Evolutionary conservation across 2,888 invertebrate species (phyloP).

Genomic region (Sinhomidia bicolor): DNA sequence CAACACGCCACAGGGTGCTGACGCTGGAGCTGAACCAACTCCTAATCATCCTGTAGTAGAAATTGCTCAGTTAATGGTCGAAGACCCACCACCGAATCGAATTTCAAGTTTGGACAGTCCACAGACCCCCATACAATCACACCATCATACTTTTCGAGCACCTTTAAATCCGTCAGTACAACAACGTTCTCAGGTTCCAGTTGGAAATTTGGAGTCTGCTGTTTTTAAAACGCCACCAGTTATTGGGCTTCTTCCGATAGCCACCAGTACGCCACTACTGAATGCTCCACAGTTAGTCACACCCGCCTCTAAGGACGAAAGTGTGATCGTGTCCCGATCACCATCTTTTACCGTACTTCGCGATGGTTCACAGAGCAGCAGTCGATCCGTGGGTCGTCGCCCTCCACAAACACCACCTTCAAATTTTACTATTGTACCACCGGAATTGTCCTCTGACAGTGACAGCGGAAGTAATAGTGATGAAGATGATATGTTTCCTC

Average conservation of each 20-base stretch:
- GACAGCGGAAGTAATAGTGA: not conserved
- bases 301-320: not conserved
- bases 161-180: no score
- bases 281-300: not conserved
- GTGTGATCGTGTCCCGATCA: not conserved
- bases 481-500: conserved; percentile 44
- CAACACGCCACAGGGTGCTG: no score
- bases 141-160: no score
- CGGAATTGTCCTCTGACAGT: conserved; percentile 11
- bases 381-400: not conserved
- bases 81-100: not conserved
- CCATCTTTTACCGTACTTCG: not conserved
- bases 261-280: not conserved
- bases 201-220: no score
- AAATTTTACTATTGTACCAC: conserved; percentile 42
- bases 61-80: no score
- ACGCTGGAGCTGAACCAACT: no score
- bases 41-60: no score
- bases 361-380: not conserved
- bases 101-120: no score
- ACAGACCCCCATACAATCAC: no score
- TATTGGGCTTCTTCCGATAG: not conserved
- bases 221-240: no score
- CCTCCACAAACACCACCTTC: conserved; percentile 50
- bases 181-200: no score